A percentile compares a stretch with the other conserved stretches of the same genome.
Evolutionary conservation across 2,888 invertebrate genomes (phyloP).

Genomic region (Elmis aenea): DNA sequence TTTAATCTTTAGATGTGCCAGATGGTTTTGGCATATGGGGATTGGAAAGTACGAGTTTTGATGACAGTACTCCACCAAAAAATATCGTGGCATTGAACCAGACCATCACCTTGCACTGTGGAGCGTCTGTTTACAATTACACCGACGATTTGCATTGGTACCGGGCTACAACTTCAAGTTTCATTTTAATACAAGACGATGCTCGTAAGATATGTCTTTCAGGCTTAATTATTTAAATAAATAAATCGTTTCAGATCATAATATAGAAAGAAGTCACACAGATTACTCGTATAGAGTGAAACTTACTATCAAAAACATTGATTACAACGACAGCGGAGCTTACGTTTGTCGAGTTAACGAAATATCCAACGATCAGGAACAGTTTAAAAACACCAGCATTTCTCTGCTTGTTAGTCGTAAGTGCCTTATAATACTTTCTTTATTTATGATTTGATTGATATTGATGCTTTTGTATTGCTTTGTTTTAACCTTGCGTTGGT

Average conservation of each 20-base stretch:
- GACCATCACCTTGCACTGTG: constrained; percentile 53
- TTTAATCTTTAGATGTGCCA: constrained; percentile 42
- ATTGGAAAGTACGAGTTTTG: constrained; percentile 42
- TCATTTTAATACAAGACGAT: constrained; percentile 2
- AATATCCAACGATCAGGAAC: not conserved
- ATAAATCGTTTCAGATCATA: constrained; percentile 13
- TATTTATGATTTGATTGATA: too few relatives aligned
- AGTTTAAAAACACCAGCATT: constrained; percentile 4
- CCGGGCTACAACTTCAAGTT: constrained; percentile 5
- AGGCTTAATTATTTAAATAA: constrained; percentile 3
- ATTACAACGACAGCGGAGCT: constrained; percentile 31
- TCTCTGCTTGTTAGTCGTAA: constrained; percentile 22
- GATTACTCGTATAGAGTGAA: constrained; percentile 40
- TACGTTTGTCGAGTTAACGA: constrained; percentile 35
- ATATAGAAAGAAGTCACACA: constrained; percentile 26
- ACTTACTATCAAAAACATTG: constrained; percentile 37
- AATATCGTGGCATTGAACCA: constrained; percentile 51
- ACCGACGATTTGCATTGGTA: constrained; percentile 52
- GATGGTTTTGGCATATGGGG: constrained; percentile 48
- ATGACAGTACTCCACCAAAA: constrained; percentile 20
- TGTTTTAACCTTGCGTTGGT: too few relatives aligned
- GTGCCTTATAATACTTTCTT: too few relatives aligned
- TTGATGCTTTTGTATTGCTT: too few relatives aligned
- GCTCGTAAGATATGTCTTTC: constrained; percentile 7
- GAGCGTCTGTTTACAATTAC: constrained; percentile 53